A percentile compares a stretch with the other conserved stretches of the same genome.
These are phyloP conservation scores for Parasteatoda tepidariorum DNA, from an alignment of 1,140 invertebrate genomes.

Conservation along the genomic window DNA sequence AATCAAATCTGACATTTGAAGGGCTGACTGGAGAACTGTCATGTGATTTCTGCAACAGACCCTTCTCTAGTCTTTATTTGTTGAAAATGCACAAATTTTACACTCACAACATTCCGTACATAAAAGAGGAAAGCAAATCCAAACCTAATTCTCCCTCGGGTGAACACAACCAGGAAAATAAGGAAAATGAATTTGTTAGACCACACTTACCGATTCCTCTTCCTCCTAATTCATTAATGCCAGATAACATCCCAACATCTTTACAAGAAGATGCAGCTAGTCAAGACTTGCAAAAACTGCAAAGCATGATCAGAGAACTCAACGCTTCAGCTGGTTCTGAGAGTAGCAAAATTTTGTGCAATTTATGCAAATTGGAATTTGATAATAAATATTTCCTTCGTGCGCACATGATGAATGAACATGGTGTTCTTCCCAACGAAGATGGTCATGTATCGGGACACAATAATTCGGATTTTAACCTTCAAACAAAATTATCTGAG, in stretches of 20 bases:
- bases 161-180: constrained; percentile 47
- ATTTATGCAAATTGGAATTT: constrained; percentile 74
- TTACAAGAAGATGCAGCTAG: constrained; percentile 64
- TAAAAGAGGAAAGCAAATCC: constrained; percentile 63
- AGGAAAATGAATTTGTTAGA: constrained; percentile 52
- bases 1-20: constrained; percentile 17
- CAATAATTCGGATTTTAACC: constrained; percentile 48
- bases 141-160: constrained; percentile 57
- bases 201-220: constrained; percentile 54
- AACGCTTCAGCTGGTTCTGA: constrained; percentile 72
- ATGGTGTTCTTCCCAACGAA: constrained; percentile 70
- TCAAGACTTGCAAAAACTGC: constrained; percentile 86
- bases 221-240: constrained; percentile 34
- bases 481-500: constrained; percentile 53
- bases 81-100: constrained; percentile 72
- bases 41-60: constrained; percentile 72
- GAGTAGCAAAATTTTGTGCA: constrained; percentile 69
- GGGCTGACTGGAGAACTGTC: constrained; percentile 67
- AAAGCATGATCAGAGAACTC: constrained; percentile 90
- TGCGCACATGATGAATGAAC: constrained; percentile 75
- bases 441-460: constrained; percentile 64
- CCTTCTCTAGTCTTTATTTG: constrained; percentile 73
- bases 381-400: constrained; percentile 73
- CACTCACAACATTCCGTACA: constrained; percentile 67
- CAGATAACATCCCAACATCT: constrained; percentile 37